phyloP scores from a whole-genome alignment of 2,888 invertebrate species.

The Oegoconia quadripuncta region DNA sequence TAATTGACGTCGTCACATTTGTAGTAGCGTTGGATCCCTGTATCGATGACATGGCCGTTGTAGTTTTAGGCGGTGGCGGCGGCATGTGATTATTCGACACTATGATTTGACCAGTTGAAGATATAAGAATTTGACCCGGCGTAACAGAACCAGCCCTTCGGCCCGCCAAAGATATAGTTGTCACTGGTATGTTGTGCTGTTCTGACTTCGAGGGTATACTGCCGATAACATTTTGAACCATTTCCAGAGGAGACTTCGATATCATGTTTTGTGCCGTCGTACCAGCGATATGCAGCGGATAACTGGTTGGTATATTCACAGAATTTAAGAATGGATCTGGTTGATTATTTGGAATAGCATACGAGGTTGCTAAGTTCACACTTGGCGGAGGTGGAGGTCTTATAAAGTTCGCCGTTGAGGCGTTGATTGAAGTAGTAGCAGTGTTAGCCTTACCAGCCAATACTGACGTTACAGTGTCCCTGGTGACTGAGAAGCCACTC shows the following conservation, averaged over 20 bases:
- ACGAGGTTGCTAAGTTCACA: conserved; percentile 61
- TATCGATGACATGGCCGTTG: conserved; percentile 79
- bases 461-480: conserved; percentile 90
- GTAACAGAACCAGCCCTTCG: conserved; percentile 45
- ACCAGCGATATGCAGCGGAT: conserved; percentile 67
- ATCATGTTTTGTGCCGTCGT: conserved; percentile 75
- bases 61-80: conserved; percentile 80
- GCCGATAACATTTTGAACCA: conserved; percentile 88
- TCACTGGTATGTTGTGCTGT: conserved; percentile 62
- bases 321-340: conserved; percentile 71
- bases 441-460: conserved; percentile 87
- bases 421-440: conserved; percentile 86
- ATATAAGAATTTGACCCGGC: conserved; percentile 86
- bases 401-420: conserved; percentile 70
- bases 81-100: conserved; percentile 83
- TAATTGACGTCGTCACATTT: conserved; percentile 82
- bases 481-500: conserved; percentile 86
- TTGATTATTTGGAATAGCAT: conserved; percentile 68
- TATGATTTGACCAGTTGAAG: conserved; percentile 86
- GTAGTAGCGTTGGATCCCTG: conserved; percentile 82
- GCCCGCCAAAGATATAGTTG: conserved; percentile 39
- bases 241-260: conserved; percentile 83
- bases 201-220: conserved; percentile 78
- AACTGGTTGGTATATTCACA: conserved; percentile 68
- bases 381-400: conserved; percentile 65